Base-by-base conservation (phyloP, 2,113 vertebrate genomes). In the Craseonycteris thonglongyai region DNA sequence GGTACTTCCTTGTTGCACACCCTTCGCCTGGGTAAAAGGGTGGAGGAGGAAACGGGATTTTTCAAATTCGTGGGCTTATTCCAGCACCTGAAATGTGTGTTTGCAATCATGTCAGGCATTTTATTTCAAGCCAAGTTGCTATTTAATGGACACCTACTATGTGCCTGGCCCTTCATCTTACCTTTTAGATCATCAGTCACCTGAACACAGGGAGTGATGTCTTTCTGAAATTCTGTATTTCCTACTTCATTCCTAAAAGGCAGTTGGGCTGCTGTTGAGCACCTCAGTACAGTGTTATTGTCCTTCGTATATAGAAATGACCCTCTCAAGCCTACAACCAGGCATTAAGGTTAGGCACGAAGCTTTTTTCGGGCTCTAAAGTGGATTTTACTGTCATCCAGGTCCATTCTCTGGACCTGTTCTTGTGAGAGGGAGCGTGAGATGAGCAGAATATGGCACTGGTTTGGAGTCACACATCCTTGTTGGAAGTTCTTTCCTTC, bases 1-100 rank as follows among this genome's bases (percentile, higher is more conserved):
- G 96, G 85, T 76, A 97, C 85, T 97, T 97, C 97, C 97, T 97
- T 54, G 63, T 86, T 71, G 66, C 61, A 91, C n/a, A 86, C 88
- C 71, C 85, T 61, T 26, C 86, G 81, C 84, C 95, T 86, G 58
- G 96, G 85, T 68, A 65, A 91, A 95, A 76, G 80, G 94, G 68
- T 94, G 90, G 79, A 96, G 94, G 35, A 90, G 95, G 95, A 97
- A 97, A 95, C 86, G 88, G 45, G 74, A 86, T 38, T 89, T 93
- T 96, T 93, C 76, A 80, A 69, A 26, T 61, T 47, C 35, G 0
- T 69, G 40, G 72, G 74, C 65, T 61, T 81, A 47, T 90, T 78
- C 93, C 51, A 95, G 22, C 74, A 92, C 15, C 45, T n/a, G 91
- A 35, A 28, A 35, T 40, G 12, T 33, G 26, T 58, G 51, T 76